Percentiles rank a stretch among this genome's conserved stretches.
Conservation (phyloP, 2,797 vertebrate species). For the Graptemys geographica region DNA sequence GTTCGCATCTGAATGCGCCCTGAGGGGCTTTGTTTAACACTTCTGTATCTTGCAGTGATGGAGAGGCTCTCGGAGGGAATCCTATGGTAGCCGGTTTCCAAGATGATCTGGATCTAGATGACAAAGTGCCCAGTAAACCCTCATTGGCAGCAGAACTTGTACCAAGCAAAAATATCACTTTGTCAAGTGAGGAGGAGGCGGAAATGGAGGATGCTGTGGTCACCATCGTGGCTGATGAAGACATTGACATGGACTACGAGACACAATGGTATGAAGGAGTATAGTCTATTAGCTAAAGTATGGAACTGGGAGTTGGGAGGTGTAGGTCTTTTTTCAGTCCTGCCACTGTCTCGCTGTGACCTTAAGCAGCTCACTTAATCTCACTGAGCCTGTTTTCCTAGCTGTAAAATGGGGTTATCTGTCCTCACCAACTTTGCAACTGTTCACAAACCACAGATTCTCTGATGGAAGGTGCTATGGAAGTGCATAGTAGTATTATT, state of each 20-base stretch:
- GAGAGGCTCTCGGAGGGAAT: constrained; percentile 85
- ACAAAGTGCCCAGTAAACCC: constrained; percentile 77
- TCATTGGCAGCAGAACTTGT: constrained; percentile 55
- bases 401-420: not conserved
- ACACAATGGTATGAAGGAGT: constrained; percentile 79
- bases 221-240: constrained; percentile 64
- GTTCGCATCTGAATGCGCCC: not conserved
- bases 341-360: not conserved
- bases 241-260: constrained; percentile 77
- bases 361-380: not conserved
- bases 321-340: not conserved
- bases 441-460: not conserved
- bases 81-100: constrained; percentile 95
- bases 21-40: not conserved
- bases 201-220: constrained; percentile 44
- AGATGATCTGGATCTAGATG: constrained; percentile 93
- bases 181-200: constrained; percentile 91
- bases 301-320: not conserved
- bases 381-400: not conserved
- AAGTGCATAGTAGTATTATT: not conserved
- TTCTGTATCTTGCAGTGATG: constrained; percentile 83
- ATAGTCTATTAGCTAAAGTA: not conserved
- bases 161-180: constrained; percentile 82
- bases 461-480: not conserved
- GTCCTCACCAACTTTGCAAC: not conserved